Conservation (phyloP, 2,113 vertebrate species). For the Rallus limicola region DNA sequence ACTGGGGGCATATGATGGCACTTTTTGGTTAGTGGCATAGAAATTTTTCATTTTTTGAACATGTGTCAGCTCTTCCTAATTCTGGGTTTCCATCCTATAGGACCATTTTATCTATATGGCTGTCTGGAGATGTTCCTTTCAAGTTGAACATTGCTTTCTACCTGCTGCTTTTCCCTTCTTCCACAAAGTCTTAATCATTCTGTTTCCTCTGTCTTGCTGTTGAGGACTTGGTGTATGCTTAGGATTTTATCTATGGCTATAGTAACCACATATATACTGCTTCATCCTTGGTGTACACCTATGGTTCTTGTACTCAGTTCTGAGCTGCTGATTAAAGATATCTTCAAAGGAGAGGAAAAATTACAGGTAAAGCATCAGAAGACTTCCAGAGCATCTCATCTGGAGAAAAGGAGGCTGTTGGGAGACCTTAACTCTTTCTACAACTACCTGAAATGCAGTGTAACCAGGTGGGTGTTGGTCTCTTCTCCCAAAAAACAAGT, state of each 20-base stretch:
- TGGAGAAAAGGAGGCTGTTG: too few relatives aligned
- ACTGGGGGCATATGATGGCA: background rate
- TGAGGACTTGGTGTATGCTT: background rate
- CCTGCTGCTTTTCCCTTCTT: background rate
- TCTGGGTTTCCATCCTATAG: background rate
- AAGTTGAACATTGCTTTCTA: background rate
- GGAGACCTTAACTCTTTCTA: too few relatives aligned
- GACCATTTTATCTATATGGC: background rate
- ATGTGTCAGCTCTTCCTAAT: background rate
- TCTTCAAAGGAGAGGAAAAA: background rate
- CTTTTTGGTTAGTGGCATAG: background rate
- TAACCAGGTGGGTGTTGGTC: too few relatives aligned
- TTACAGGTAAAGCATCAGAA: background rate
- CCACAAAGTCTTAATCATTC: background rate
- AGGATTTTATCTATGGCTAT: background rate
- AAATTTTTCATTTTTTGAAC: background rate
- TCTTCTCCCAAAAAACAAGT: too few relatives aligned
- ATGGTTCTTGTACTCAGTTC: background rate
- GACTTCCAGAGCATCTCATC: background rate
- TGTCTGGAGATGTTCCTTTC: background rate
- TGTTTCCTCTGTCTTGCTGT: background rate
- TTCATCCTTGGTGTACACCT: background rate
- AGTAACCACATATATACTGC: background rate
- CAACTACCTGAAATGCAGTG: too few relatives aligned
- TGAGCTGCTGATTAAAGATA: background rate